A percentile compares a stretch with the other conserved stretches of the same genome.
These are phyloP conservation scores for Leptosomus discolor DNA, from an alignment of 2,113 vertebrate species.

Conservation along the genomic window DNA sequence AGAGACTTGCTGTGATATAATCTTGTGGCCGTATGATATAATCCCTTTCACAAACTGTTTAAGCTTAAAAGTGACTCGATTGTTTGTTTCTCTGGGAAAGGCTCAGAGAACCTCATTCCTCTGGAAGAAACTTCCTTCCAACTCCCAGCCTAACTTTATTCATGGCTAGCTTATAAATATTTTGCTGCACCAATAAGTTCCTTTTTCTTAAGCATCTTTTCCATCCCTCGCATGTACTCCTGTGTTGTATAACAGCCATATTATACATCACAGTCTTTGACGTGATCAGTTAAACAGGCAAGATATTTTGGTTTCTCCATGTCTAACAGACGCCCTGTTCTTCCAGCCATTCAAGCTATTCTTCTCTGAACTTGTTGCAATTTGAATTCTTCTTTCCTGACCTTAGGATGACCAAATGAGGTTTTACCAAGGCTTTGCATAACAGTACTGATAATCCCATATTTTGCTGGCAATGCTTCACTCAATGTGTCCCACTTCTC, in stretches of 20 bases:
- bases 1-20: conserved; percentile 51
- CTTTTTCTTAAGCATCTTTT: background rate
- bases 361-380: background rate
- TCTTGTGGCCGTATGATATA: conserved; percentile 15
- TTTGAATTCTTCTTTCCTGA: background rate
- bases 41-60: conserved; percentile 33
- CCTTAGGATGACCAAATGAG: background rate
- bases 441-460: background rate
- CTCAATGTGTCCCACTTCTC: background rate
- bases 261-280: background rate
- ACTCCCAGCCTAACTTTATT: background rate
- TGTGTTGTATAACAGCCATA: background rate
- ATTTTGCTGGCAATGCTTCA: background rate
- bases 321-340: background rate
- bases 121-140: background rate
- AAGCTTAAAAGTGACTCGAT: background rate
- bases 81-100: conserved; percentile 30
- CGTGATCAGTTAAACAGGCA: background rate
- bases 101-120: background rate
- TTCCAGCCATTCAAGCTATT: background rate
- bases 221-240: background rate
- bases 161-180: background rate
- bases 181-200: background rate
- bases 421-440: background rate
- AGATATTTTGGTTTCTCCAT: background rate